Base-by-base conservation (phyloP, 2,888 invertebrate species). In the Drosophila mayaguana region DNA sequence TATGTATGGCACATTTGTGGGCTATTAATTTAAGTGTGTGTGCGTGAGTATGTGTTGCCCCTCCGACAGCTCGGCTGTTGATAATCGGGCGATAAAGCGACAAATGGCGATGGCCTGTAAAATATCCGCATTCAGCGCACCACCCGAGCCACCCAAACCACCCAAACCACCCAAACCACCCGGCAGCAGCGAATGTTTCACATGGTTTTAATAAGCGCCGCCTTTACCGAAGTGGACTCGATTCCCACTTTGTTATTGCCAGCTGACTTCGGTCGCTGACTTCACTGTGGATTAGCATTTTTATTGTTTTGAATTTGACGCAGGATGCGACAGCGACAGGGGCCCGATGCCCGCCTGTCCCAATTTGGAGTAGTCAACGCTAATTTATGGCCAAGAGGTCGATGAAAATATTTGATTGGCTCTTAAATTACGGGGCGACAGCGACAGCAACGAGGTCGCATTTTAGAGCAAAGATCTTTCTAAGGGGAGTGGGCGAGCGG, bases 51-150 rank as follows among this genome's bases (percentile, higher is more conserved):
- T 63, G 63, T 73, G 42, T 65, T 51, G 45, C 45, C 55, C 69
- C 48, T 9, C 40, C 5, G 7, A 11, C 36, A 5, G 22, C 12
- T 45, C n/a, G 42, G 64, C 66, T 66, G 72, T 77, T 73, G 75
- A 81, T 85, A 85, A 85, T 85, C 85, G 83, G 63, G 65, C 83
- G 81, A 85, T 85, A 85, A 88, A 72, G 85, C 80, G 80, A 80
- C 80, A 87, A 84, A 83, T 86, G 67, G 75, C 67, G 66, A 45
- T 53, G 60, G 62, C 57, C 60, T 53, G 63, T 53, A 38, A 57
- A 48, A 54, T 62, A 74, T 28, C 34, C 28, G 40, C 22, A 40
- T 18, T 2, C 38, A 42, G 14, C 18, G 14, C 43, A 25, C 45
- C 48, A 18, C 25, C 40, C 43, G 50, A 34, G 8, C 18, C 32